These are phyloP conservation scores for Pedetes capensis DNA, from an alignment of 2,113 vertebrate species.

Conservation along the genomic window DNA sequence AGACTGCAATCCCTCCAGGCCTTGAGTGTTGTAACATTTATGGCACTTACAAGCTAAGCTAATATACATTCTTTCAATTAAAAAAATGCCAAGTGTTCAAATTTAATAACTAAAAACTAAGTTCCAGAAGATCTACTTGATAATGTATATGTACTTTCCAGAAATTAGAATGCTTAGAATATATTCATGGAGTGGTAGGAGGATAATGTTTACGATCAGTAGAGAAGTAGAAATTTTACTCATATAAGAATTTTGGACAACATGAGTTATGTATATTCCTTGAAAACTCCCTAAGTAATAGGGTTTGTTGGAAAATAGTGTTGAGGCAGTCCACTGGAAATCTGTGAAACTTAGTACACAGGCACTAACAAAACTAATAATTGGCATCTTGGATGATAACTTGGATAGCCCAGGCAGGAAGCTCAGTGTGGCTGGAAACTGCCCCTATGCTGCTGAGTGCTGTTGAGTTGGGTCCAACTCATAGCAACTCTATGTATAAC, in stretches of 20 bases:
- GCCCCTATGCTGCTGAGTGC: too few relatives aligned
- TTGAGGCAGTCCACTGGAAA: background rate
- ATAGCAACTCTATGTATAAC: too few relatives aligned
- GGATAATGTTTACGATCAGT: background rate
- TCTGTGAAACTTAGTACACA: background rate
- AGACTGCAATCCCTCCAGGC: background rate
- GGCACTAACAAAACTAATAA: background rate
- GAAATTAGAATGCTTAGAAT: constrained; percentile 11
- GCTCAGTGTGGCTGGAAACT: background rate
- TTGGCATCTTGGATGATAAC: background rate
- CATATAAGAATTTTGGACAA: background rate
- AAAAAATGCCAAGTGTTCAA: background rate
- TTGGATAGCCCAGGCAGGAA: background rate
- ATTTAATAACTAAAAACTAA: constrained; percentile 39
- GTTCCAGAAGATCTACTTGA: background rate
- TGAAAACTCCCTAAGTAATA: constrained; percentile 23
- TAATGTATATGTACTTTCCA: background rate
- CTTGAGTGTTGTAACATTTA: constrained; percentile 7
- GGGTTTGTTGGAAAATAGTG: background rate
- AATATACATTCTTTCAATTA: background rate
- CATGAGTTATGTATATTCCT: background rate
- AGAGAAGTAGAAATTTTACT: constrained; percentile 15
- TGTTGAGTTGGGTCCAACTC: too few relatives aligned
- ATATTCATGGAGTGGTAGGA: background rate
- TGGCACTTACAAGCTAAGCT: background rate